Base-by-base conservation (phyloP, 2,888 invertebrate genomes). In the Hipparchia semele region DNA sequence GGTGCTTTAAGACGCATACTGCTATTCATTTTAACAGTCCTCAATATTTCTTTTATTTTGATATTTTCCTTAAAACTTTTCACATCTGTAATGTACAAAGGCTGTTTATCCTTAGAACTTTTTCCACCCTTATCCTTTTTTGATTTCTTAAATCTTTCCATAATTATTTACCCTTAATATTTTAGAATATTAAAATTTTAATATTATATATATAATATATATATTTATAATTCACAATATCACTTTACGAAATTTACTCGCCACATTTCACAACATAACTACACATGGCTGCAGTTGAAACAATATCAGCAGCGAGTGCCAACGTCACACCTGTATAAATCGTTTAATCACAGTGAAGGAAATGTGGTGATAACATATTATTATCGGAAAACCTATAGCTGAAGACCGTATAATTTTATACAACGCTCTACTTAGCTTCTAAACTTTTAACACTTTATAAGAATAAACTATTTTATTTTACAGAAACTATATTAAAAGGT, bases 11-110 rank as follows among this genome's bases (percentile, higher is more conserved):
- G 79, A 54, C 90, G 83, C 89, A 90, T 90, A 77, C 91, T 91
- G 68, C 89, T 92, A 66, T 90, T 92, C 88, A 92, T 92, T 85
- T 92, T 93, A 0, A 92, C 93, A 8, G 88, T 91, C 76, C 90
- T 83, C 65, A 93, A 83, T 73, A 92, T 91, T 78, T 92, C 91
- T 75, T 88, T 91, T 68, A 92, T 91, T 86, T 91, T 92, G 0
- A 90, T 80, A 78, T 91, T 92, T 79, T 92, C 93, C 77, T 89
- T 91, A 7, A 91, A 85, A 56, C 86, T 84, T 77, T 90, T 93
- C 0, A 90, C 85, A 70, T 93, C 93, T 8, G 85, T 80, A 71
- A 85, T 86, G 75, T 87, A 87, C n/a, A 83, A 74, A 2, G 83
- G 78, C 33, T 84, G 75, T 77, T 86, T 88, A 23, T 88, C 89